Base-by-base conservation (phyloP, 2,113 vertebrate genomes). In the Agelaius phoeniceus region DNA sequence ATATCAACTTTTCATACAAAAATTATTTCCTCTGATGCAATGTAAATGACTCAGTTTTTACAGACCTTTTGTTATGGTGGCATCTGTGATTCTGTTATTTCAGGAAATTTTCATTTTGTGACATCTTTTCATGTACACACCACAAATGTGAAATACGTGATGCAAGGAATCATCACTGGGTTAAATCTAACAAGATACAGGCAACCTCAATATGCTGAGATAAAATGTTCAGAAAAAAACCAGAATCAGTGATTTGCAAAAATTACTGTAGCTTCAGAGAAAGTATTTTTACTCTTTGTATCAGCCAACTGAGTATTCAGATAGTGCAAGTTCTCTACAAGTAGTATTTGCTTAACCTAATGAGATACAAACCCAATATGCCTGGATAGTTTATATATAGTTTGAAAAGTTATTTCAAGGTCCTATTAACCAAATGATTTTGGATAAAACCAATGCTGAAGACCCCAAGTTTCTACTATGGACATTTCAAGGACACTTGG, bases 21-120 rank as follows among this genome's bases (percentile, higher is more conserved):
- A 85, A 73, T 97, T 87, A 72, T 95, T 87, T 79, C 78, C 93
- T 96, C 74, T 89, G 55, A 65, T 92, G 79, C 48, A 62, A 85
- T 54, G 15, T 62, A 68, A 92, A 82, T 89, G 55, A 88, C 74
- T 96, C 89, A 83, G 22, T 71, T 97, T 90, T 67, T 68, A 33
- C 58, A 83, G 80, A 87, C 71, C 28, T 93, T 92, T 9, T 1
- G 14, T 33, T 75, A 83, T 33, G 52, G 43, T 86, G 44, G 62
- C 87, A 94, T 91, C 66, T 94, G 77, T 10, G 2, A 93, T 88
- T 88, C 73, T 76, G 37, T 94, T 90, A 91, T 80, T 66, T 92
- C 76, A 78, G 68, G 57, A 96, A 93, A 92, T 87, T 82, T 61
- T 90, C 12, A 33, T 89, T 85, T 92, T 89, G 19, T 86, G 67